These are phyloP conservation scores for Catharus bicknelli DNA, from an alignment of 2,113 vertebrate genomes.

Conservation along the genomic window DNA sequence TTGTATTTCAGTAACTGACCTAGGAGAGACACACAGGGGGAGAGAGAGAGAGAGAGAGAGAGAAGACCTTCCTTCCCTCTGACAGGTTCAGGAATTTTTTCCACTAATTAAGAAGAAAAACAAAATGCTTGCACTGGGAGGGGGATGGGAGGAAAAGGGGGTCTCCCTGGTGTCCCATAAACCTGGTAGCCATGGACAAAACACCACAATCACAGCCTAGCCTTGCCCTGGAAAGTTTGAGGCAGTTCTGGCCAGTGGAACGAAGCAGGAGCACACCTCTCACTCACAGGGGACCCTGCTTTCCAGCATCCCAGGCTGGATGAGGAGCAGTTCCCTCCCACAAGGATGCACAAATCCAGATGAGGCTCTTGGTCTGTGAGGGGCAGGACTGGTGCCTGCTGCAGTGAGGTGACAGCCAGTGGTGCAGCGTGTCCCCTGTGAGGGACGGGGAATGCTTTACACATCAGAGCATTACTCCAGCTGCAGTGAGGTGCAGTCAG, in stretches of 20 bases:
- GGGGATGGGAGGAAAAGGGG: slow-evolving; percentile 32
- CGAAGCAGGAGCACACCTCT: background rate
- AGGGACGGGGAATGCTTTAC: background rate
- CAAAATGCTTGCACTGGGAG: slow-evolving; percentile 4
- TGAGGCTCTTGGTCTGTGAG: rapidly evolving
- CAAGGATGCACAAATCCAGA: background rate
- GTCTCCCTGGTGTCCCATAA: slow-evolving; percentile 62
- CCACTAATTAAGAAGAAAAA: slow-evolving; percentile 74
- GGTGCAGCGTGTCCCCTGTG: background rate
- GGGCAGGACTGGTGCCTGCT: background rate
- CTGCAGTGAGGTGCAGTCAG: background rate
- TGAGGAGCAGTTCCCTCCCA: background rate
- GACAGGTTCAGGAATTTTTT: slow-evolving; percentile 71
- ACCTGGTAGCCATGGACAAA: slow-evolving; percentile 15
- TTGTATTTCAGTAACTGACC: slow-evolving; percentile 62
- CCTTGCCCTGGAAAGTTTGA: slow-evolving; percentile 64
- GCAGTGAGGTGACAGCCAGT: rapidly evolving
- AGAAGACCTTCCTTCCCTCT: slow-evolving; percentile 57
- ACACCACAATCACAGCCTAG: slow-evolving; percentile 9
- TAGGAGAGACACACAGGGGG: background rate
- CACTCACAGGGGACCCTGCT: background rate
- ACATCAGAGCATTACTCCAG: background rate
- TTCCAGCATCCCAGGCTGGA: background rate
- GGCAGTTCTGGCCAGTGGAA: background rate
- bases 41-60: background rate